Base-by-base conservation (phyloP, 92 coral and sea anemone species). In the Actinostola sp. region DNA sequence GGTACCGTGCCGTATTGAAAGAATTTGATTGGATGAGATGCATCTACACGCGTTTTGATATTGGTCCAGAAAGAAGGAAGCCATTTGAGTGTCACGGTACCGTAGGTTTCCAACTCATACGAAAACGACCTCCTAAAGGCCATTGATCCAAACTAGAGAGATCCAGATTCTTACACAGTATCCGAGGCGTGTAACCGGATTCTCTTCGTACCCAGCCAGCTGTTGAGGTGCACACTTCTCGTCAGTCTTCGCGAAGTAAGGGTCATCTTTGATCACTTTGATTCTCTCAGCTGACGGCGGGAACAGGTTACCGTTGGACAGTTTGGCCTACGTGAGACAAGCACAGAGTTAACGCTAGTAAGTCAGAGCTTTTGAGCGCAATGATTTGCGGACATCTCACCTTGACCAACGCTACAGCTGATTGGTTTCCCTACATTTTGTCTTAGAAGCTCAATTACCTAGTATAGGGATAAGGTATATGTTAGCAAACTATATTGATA, bases 191-290 rank as follows among this genome's bases (percentile, higher is more conserved):
- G 97, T 26, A n/a, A 91, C 93, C 0, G 97, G 93, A 0, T 90
- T 91, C 78, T 91, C 97, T 28, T 91, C 97, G 54, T 48, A 76
- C 2, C 93, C 97, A n/a, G 93, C 88, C 59, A 91, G 83, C 45
- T 91, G 97, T 58, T 82, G 96, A 11, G 96, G 96, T 4, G 84
- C 96, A 66, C 39, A 48, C 1, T 77, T 62, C 6, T 34, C 33
- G 54, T 56, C 78, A 32, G n/a, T 59, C 17, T 63, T 64, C 33
- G 68, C 86, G 61, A 38, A n/a, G 67, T 90, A 90, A 15, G 96
- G 96, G 36, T 90, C 96, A 15, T 85, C 77, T 29, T 62, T 62
- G 23, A 90, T 82, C 29, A 90, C 88, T 39, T 87, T 70, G 70
- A 87, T 73, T 45, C 96, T 78, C 84, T 78, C 89, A 34, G 84